Evolutionary conservation across 2,888 invertebrate species (phyloP), one percentile per base, ranked within the genome.

Genomic region (Diarsia mendica): DNA sequence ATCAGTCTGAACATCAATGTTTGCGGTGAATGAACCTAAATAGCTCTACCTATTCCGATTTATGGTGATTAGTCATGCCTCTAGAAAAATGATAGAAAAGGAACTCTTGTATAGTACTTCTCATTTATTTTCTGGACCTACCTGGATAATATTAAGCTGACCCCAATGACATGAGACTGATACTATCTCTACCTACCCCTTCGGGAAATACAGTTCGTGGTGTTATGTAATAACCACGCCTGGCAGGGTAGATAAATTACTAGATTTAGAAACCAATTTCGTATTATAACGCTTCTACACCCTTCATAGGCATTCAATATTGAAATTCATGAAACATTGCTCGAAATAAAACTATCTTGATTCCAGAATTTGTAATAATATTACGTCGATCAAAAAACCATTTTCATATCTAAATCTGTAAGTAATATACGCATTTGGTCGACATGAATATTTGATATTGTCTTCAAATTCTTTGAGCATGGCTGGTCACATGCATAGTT

Each of bases 211-310:
- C 2, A 39, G 6, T 13, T 10, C 20, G 48, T 55, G 44, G 55
- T 49, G 13, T 13, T n/a, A 23, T 13, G 48, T 13, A 44, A 75
- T 28, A 55, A 44, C 13, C 39, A 63, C n/a, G 48, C n/a, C 48
- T 53, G 46, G 1, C 8, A 28, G 28, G 11, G 13, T 55, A 33
- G 28, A 61, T 18, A 73, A 4, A 61, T 61, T 51, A 39, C 61
- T 39, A 63, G 18, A 81, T 75, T 49, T 33, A 44, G 44, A 77
- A 76, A 64, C 13, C 23, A 75, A 49, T 77, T 55, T 75, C 28
- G 11, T n/a, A 48, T 10, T n/a, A n/a, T 46, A 20, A 61, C 18
- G 48, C 53, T 10, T 53, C 48, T 60, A 44, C 11, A 80, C 23
- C 46, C 9, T 48, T n/a, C n/a, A 33, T 46, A 51, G 39, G 3